Evolutionary conservation across 2,888 invertebrate species (phyloP), one percentile per base, ranked within the genome.

Genomic region (Nasonia oneida): DNA sequence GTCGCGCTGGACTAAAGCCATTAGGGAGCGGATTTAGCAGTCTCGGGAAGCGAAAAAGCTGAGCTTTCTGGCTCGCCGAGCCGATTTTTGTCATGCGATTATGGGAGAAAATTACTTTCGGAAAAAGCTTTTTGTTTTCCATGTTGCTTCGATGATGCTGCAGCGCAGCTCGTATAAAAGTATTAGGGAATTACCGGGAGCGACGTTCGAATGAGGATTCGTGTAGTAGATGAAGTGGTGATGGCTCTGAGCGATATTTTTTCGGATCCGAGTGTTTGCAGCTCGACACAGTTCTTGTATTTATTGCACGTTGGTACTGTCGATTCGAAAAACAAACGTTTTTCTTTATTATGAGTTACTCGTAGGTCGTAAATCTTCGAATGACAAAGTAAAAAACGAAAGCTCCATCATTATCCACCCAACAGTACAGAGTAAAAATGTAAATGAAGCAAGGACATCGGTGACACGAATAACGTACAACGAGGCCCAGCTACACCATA

Each of bases 1-100:
- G 71, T 37, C 37, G 15, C 42, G 71, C 57, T 23, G 57, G 39
- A 74, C 42, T 33, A 57, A 70, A 70, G 57, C 81, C 77, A 77
- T 85, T 85, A 81, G 50, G 61, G 29, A 77, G 23, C n/a, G 77
- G 64, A 81, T 85, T 85, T 81, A 77, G 77, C 71, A 73, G 73
- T 77, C 73, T 81, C 61, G 23, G 37, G 50, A 33, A 18, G 8
- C 23, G 57, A 81, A 85, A 81, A 81, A 85, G 80, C 84, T 61
- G 23, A 18, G 33, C 47, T 73, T 80, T 82, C 75, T 82, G 67
- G 81, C 37, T 75, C 81, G 75, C 14, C 61, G 74, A 81, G 23
- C 57, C 29, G 75, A 76, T 79, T 84, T 81, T 76, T 81, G 47
- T 76, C 53, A 71, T 37, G 42, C 57, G 57, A 84, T 84, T 84